These are phyloP conservation scores for Scomberomorus guttatus DNA, from an alignment of 2,797 vertebrate species.

Conservation along the genomic window DNA sequence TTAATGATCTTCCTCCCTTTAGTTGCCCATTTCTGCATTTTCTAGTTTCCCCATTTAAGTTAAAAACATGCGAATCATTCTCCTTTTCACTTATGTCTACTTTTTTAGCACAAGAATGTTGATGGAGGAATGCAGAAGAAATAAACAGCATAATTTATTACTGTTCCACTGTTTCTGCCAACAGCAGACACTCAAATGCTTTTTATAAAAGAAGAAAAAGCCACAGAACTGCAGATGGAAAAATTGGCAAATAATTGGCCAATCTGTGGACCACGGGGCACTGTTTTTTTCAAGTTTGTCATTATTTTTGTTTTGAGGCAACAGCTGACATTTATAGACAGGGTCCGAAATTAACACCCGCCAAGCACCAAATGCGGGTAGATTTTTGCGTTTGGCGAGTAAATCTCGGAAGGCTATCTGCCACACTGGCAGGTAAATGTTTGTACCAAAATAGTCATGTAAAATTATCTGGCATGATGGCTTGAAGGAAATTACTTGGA, in stretches of 20 bases:
- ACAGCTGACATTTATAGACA: conserved; percentile 28
- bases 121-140: not conserved
- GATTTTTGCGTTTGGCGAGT: too few relatives aligned
- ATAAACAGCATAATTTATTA: not conserved
- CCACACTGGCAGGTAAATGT: too few relatives aligned
- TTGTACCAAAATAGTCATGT: too few relatives aligned
- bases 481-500: too few relatives aligned
- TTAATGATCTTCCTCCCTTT: conserved; percentile 7
- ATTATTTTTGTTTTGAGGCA: conserved; percentile 13
- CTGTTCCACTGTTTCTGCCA: conserved; percentile 17
- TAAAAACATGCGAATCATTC: not conserved
- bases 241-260: conserved; percentile 2
- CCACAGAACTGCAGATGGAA: conserved; percentile 7
- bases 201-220: not conserved
- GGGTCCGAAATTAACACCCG: too few relatives aligned
- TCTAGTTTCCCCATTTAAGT: not conserved
- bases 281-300: conserved; percentile 4
- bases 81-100: not conserved
- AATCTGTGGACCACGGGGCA: not conserved
- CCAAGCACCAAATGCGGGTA: too few relatives aligned
- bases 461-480: too few relatives aligned
- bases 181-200: not conserved
- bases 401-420: too few relatives aligned
- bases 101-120: not conserved
- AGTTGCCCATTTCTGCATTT: not conserved